These are phyloP conservation scores for Tupaia chinensis DNA, from an alignment of 2,113 vertebrate species.

Conservation along the genomic window DNA sequence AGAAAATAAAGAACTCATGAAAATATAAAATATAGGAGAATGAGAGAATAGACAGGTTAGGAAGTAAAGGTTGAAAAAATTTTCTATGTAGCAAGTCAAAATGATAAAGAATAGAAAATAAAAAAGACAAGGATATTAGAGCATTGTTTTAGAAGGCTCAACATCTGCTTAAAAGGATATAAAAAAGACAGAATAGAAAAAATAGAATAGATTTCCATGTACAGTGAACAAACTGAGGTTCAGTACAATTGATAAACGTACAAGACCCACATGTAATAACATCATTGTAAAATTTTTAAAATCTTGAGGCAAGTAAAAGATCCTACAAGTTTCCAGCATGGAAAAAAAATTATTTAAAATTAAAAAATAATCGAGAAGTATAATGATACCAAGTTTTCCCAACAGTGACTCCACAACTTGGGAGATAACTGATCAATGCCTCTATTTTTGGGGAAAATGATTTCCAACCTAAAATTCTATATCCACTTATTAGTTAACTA, in stretches of 20 bases:
- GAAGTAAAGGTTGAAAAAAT: neutral
- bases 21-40: neutral
- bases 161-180: neutral
- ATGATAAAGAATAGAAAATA: constrained; percentile 8
- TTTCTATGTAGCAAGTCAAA: neutral
- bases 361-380: neutral
- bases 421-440: neutral
- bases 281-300: neutral
- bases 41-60: neutral
- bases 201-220: neutral
- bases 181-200: neutral
- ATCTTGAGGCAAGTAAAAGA: neutral
- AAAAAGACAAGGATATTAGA: neutral
- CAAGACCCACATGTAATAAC: neutral
- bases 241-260: neutral
- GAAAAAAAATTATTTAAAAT: constrained; percentile 5
- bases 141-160: neutral
- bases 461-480: neutral
- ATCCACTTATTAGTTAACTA: neutral
- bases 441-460: constrained; percentile 23
- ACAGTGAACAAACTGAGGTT: neutral
- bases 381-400: neutral
- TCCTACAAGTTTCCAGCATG: neutral
- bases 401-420: neutral
- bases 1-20: neutral